phyloP scores from a whole-genome alignment of 2,888 invertebrate genomes.

The Morpho deidamia region DNA sequence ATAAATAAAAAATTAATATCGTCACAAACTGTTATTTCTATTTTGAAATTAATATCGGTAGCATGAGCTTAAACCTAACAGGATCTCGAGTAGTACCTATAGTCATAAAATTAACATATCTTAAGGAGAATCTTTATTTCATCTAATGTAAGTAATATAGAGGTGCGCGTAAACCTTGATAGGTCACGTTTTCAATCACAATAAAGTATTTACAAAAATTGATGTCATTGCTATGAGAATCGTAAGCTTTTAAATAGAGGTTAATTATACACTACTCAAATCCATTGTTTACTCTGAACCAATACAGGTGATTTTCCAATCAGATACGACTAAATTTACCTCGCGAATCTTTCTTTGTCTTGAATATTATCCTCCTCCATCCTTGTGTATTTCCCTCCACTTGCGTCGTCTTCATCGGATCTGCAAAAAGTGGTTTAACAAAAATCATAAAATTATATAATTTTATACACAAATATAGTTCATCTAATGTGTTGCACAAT shows the following conservation, averaged over 20 bases:
- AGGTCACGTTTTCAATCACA: constrained; percentile 77
- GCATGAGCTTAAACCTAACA: not conserved
- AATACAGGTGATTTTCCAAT: constrained; percentile 2
- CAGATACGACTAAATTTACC: constrained; percentile 60
- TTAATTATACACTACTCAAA: not conserved
- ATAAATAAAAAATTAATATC: constrained; percentile 10
- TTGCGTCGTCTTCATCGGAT: constrained; percentile 93
- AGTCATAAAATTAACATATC: constrained; percentile 30
- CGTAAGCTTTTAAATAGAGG: not conserved
- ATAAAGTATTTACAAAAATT: constrained; percentile 36
- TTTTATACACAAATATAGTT: too few relatives aligned
- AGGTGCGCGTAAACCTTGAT: constrained; percentile 50
- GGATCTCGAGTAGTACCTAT: not conserved
- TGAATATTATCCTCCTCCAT: constrained; percentile 97
- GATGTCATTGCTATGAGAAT: constrained; percentile 47
- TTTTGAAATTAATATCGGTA: too few relatives aligned
- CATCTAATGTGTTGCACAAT: too few relatives aligned
- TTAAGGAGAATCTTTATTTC: constrained; percentile 27
- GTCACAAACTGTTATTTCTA: not conserved
- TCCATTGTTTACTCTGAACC: not conserved
- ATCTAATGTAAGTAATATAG: constrained; percentile 36
- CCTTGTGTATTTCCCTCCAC: constrained; percentile 88
- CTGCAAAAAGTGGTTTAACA: constrained; percentile 46
- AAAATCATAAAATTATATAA: not conserved
- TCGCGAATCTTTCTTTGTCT: constrained; percentile 98